Evolutionary conservation across 2,888 invertebrate species (phyloP), one percentile per base, ranked within the genome.

Genomic region (Erpobdella octoculata): DNA sequence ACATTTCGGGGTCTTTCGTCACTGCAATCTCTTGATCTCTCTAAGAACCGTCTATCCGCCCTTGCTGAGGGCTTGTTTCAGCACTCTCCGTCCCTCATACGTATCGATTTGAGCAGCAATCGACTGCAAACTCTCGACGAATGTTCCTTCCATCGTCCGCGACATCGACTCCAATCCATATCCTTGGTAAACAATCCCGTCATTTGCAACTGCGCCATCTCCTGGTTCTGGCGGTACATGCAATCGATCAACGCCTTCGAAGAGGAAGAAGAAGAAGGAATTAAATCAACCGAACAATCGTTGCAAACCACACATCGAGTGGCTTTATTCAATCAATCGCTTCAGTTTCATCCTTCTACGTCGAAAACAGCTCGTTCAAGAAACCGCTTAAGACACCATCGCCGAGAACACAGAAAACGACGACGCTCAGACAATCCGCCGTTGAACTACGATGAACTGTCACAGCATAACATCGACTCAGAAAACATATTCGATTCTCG

Each of bases 151-250:
- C 46, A 46, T 25, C 36, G 68, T 41, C 62, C 72, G 18, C 53
- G n/a, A 5, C 35, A 33, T 8, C n/a, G 67, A 28, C 72, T 75
- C 31, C 58, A 73, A 38, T 71, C 71, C 36, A 21, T 75, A 28
- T 74, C 72, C 21, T 58, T 75, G 2, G 53, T 73, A n/a, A 72
- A 72, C 15, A 75, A 75, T 48, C 75, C 75, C 25, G n/a, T 75
- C 3, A 37, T 41, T 12, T 75, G 75, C 48, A 70, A 72, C 41
- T 75, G 75, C 36, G 28, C 38, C 31, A 15, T 73, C 25, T 67
- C 68, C 66, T 73, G 74, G 73, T 48, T 74, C 36, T 70, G 74
- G 73, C 46, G 73, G n/a, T 70, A 59, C 35, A 9, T n/a, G n/a
- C n/a, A n/a, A n/a, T n/a, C n/a, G n/a, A n/a, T n/a, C 46, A 15